Evolutionary conservation across 2,797 vertebrate genomes (phyloP).

Genomic region (Bryconaethiops microstoma): DNA sequence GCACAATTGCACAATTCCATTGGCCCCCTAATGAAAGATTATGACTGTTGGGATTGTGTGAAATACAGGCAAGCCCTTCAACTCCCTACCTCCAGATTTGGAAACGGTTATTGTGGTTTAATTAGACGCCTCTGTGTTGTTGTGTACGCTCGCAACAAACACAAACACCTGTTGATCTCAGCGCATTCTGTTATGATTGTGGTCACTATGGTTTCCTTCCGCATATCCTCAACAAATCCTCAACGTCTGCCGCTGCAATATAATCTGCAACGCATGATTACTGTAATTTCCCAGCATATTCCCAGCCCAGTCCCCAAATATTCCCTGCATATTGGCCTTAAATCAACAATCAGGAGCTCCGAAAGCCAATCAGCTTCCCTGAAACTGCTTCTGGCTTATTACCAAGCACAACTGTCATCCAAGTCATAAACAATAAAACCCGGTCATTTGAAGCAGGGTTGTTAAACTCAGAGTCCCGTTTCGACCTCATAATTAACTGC

Average conservation of each 20-base stretch:
- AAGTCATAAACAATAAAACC: background rate
- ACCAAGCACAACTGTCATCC: background rate
- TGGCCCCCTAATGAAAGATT: background rate
- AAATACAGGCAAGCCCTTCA: background rate
- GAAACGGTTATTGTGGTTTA: background rate
- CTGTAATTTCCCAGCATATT: background rate
- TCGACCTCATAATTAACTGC: constrained; percentile 3
- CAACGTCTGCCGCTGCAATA: background rate
- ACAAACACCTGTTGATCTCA: background rate
- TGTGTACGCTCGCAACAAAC: background rate
- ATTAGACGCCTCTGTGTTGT: background rate
- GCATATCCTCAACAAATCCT: background rate
- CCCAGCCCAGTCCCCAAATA: background rate
- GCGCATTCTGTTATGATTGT: background rate
- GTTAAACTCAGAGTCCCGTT: background rate
- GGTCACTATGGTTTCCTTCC: background rate
- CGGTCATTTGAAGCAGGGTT: background rate
- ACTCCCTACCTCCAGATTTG: background rate
- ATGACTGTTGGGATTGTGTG: background rate
- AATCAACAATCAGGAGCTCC: background rate
- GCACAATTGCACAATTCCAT: no score
- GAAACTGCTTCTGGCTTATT: background rate
- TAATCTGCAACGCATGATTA: background rate
- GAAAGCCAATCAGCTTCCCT: background rate
- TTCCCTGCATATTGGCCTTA: background rate